A percentile compares a stretch with the other conserved stretches of the same genome.
These are phyloP conservation scores for Nephrocerus scutellatus DNA, from an alignment of 2,888 invertebrate genomes.

Conservation along the genomic window DNA sequence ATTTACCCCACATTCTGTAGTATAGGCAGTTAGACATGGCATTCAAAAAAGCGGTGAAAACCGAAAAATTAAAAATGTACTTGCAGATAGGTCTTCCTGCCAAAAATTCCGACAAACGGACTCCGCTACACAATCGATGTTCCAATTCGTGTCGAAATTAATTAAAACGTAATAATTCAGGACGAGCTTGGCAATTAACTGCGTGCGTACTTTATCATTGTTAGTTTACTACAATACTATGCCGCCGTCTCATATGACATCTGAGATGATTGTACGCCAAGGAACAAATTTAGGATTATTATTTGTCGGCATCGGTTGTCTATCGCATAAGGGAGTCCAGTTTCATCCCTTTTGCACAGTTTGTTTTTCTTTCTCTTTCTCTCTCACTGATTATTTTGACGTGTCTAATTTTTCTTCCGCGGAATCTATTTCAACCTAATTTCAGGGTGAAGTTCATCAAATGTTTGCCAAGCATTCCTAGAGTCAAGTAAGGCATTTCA, in stretches of 20 bases:
- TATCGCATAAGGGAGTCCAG: constrained; percentile 19
- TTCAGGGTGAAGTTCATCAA: neutral
- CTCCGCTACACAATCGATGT: constrained; percentile 21
- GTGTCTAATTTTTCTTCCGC: neutral
- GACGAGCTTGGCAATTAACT: constrained; percentile 19
- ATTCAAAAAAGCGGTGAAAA: too few relatives aligned
- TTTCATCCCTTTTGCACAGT: constrained; percentile 15
- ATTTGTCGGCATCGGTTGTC: too few relatives aligned
- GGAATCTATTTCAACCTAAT: neutral
- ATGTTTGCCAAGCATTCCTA: neutral
- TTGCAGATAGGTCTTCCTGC: too few relatives aligned
- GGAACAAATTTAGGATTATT: too few relatives aligned
- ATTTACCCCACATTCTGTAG: too few relatives aligned
- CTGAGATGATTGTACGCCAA: too few relatives aligned
- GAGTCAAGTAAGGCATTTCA: neutral
- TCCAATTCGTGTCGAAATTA: constrained; percentile 27
- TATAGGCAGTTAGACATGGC: too few relatives aligned
- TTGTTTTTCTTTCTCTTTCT: neutral
- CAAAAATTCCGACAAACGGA: constrained; percentile 15
- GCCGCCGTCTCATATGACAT: too few relatives aligned
- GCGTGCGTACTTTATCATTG: too few relatives aligned
- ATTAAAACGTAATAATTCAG: constrained; percentile 22
- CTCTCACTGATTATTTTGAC: too few relatives aligned
- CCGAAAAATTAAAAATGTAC: too few relatives aligned
- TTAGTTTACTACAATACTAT: too few relatives aligned